phyloP scores from a whole-genome alignment of 2,888 invertebrate species.

The Dione vanillae region DNA sequence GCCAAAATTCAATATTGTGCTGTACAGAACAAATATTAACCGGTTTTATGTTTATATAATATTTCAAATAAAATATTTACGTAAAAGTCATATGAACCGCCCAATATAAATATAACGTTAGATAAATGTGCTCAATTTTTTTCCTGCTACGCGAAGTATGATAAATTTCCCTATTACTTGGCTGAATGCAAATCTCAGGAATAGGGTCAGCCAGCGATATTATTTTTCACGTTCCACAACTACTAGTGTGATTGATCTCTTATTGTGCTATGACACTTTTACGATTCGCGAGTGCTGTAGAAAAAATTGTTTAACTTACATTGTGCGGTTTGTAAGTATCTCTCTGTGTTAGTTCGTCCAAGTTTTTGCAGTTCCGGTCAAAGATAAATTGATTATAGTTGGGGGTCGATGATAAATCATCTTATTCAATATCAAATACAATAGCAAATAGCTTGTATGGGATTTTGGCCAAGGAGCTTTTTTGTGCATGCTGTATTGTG shows the following conservation, averaged over 20 bases:
- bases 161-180: slow-evolving; percentile 71
- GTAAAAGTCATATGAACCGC: neutral
- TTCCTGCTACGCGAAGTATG: slow-evolving; percentile 72
- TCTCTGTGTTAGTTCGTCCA: slow-evolving; percentile 45
- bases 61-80: neutral
- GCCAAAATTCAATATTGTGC: neutral
- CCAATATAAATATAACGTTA: slow-evolving; percentile 24
- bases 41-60: neutral
- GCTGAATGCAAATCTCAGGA: slow-evolving; percentile 80
- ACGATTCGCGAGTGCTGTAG: slow-evolving; percentile 49
- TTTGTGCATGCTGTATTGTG: slow-evolving; percentile 6
- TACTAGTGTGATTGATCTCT: slow-evolving; percentile 78
- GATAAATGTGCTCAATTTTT: slow-evolving; percentile 53
- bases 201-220: slow-evolving; percentile 76
- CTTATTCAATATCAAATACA: slow-evolving; percentile 42
- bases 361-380: slow-evolving; percentile 77
- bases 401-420: slow-evolving; percentile 47
- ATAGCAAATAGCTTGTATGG: slow-evolving; percentile 31
- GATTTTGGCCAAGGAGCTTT: slow-evolving; percentile 6
- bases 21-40: neutral
- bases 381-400: slow-evolving; percentile 66
- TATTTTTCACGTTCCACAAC: slow-evolving; percentile 75
- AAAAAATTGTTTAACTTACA: slow-evolving; percentile 64
- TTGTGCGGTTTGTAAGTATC: slow-evolving; percentile 41
- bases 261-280: slow-evolving; percentile 56